These are phyloP conservation scores for Helleia helle DNA, from an alignment of 2,888 invertebrate genomes.

Conservation along the genomic window DNA sequence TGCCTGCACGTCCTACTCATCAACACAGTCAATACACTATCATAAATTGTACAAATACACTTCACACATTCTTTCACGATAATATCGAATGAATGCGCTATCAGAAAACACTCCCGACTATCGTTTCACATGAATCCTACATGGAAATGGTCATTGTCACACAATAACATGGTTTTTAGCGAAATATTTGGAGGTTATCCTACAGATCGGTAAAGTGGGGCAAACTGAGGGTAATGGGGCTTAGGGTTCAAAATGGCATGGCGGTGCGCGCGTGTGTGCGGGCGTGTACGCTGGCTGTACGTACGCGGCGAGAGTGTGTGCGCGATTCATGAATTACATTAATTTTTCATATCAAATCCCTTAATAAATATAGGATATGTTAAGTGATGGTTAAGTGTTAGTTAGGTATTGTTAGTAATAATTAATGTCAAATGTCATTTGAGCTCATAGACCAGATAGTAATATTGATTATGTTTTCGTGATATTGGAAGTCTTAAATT, in stretches of 20 bases:
- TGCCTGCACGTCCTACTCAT: slow-evolving; percentile 27
- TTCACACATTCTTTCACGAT: slow-evolving; percentile 23
- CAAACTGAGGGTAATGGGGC: slow-evolving; percentile 39
- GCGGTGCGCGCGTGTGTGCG: slow-evolving; percentile 36
- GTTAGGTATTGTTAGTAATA: too few species aligned
- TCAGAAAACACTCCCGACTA: too few species aligned
- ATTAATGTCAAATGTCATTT: too few species aligned
- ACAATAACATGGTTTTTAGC: slow-evolving; percentile 35
- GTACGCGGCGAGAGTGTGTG: slow-evolving; percentile 28
- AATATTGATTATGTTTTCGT: too few species aligned
- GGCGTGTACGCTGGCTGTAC: slow-evolving; percentile 23
- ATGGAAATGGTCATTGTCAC: neutral
- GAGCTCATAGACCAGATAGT: too few species aligned
- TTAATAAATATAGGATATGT: neutral
- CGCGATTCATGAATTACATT: slow-evolving; percentile 10
- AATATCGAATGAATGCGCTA: neutral
- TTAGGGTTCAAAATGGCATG: slow-evolving; percentile 48
- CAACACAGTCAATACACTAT: slow-evolving; percentile 30
- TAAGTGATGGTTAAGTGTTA: too few species aligned
- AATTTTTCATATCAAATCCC: neutral
- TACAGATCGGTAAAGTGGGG: slow-evolving; percentile 58
- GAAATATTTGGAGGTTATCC: slow-evolving; percentile 64
- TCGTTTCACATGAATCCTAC: neutral
- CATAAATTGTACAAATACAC: slow-evolving; percentile 23
- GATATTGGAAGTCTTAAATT: too few species aligned